phyloP scores from a whole-genome alignment of 2,113 vertebrate species.

The Caranx melampygus region DNA sequence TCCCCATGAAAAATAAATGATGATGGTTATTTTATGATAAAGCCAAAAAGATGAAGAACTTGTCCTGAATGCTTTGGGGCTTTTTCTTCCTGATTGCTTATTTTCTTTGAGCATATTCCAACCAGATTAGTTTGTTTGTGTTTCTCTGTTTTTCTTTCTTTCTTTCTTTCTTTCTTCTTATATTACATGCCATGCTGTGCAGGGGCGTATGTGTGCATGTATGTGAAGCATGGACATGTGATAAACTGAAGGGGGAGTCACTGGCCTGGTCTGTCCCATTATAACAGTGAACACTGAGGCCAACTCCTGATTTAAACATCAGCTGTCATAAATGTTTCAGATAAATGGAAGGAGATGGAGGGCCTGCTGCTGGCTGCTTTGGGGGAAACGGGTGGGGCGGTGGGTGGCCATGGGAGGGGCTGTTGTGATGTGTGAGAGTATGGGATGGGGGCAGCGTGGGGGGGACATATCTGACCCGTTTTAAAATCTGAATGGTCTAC shows the following conservation, averaged over 20 bases:
- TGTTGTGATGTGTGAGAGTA: background rate
- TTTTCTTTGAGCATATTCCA: slow-evolving; percentile 24
- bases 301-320: slow-evolving; percentile 80
- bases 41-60: slow-evolving; percentile 21
- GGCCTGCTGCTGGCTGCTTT: slow-evolving; percentile 47
- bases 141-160: background rate
- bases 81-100: slow-evolving; percentile 13
- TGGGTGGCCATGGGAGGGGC: slow-evolving; percentile 10
- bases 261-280: slow-evolving; percentile 42
- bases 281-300: slow-evolving; percentile 64
- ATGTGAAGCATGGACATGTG: slow-evolving; percentile 16
- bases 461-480: background rate
- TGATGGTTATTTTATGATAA: slow-evolving; percentile 44
- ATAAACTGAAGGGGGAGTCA: slow-evolving; percentile 25
- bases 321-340: slow-evolving; percentile 82
- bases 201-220: slow-evolving; percentile 2
- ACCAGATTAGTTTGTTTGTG: background rate
- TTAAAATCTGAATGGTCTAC: background rate
- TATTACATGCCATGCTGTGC: background rate
- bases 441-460: too few species aligned
- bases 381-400: slow-evolving; percentile 11
- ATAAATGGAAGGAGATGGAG: slow-evolving; percentile 56
- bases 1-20: slow-evolving; percentile 33
- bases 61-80: background rate
- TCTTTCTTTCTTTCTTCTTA: background rate